Conservation (phyloP, 2,113 vertebrate species). For the Butorides virescens region DNA sequence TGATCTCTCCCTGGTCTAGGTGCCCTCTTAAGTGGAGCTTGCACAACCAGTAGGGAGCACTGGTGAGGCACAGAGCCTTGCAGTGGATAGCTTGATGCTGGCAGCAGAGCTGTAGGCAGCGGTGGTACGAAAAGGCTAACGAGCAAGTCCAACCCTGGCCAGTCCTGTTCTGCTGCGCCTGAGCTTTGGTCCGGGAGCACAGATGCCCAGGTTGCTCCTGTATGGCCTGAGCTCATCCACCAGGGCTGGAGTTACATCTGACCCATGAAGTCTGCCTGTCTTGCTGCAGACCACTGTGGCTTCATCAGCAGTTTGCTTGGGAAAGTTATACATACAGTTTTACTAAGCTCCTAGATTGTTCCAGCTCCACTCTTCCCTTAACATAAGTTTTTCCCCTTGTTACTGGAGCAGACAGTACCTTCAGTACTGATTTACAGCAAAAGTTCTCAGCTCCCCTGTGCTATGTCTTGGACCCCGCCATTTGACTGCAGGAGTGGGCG, state of each 20-base stretch:
- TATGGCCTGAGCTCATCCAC: background rate
- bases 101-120: background rate
- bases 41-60: background rate
- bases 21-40: background rate
- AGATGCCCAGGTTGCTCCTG: background rate
- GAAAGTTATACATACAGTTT: background rate
- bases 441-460: background rate
- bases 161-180: background rate
- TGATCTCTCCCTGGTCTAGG: background rate
- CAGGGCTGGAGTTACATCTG: background rate
- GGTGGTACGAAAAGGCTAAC: background rate
- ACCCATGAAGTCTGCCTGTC: background rate
- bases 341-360: background rate
- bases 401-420: background rate
- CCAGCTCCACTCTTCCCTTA: background rate
- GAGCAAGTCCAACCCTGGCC: background rate
- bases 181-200: background rate
- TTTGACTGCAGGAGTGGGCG: background rate
- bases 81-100: background rate
- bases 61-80: background rate
- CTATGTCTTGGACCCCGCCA: background rate
- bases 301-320: background rate
- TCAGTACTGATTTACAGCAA: background rate
- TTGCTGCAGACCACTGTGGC: background rate
- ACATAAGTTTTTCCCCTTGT: background rate